A percentile compares a stretch with the other conserved stretches of the same genome.
Conservation (phyloP, 2,797 vertebrate species). For the Acipenser transmontanus region DNA sequence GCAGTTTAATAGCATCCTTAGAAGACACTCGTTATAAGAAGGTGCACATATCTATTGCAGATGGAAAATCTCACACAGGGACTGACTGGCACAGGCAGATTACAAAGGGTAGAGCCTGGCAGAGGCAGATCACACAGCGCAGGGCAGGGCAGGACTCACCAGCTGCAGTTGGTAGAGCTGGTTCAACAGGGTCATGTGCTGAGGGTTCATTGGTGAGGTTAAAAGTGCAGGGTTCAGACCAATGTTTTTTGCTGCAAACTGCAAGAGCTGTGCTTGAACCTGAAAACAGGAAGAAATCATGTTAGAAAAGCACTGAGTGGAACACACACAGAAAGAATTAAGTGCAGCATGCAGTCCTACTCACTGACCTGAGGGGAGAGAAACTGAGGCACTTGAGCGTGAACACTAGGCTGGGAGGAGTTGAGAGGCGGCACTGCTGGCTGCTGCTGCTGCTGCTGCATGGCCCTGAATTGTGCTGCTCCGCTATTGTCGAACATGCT, state of each 20-base stretch:
- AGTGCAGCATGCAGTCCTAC: background rate
- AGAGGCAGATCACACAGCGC: background rate
- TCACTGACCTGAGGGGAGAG: conserved; percentile 92
- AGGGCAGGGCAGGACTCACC: conserved; percentile 62
- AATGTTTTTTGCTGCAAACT: conserved; percentile 99
- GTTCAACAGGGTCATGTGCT: conserved; percentile 99
- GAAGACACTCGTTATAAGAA: too few relatives aligned
- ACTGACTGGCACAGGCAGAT: background rate
- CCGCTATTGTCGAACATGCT: conserved; percentile 96
- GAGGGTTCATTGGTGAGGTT: conserved; percentile 99
- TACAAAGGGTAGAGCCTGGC: too few relatives aligned
- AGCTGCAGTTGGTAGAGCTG: conserved; percentile 99
- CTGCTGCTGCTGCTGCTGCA: conserved; percentile 76
- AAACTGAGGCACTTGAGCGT: conserved; percentile 99
- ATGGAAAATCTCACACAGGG: too few relatives aligned
- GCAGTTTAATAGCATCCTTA: too few relatives aligned
- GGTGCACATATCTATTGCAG: too few relatives aligned
- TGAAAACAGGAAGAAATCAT: conserved; percentile 34
- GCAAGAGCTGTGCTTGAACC: conserved; percentile 99
- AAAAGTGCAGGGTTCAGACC: conserved; percentile 99
- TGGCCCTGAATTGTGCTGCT: conserved; percentile 94
- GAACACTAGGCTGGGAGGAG: conserved; percentile 98
- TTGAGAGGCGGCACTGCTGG: conserved; percentile 93
- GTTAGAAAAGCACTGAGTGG: too few relatives aligned
- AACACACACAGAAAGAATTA: conserved; percentile 6